Conservation (phyloP, 2,888 invertebrate species). For the Drosophila ezoana region DNA sequence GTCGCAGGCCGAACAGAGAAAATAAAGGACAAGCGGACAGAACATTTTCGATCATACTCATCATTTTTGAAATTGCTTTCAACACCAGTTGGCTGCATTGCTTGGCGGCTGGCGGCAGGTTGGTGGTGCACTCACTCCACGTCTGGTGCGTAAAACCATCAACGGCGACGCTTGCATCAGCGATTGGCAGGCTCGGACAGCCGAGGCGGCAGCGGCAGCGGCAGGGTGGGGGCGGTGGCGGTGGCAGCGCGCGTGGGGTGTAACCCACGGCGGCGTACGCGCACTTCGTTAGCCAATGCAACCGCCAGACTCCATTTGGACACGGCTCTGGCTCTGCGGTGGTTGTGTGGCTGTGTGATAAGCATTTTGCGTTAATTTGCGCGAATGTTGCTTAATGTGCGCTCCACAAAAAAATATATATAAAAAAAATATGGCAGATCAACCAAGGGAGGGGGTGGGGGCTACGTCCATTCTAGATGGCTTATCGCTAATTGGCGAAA, state of each 20-base stretch:
- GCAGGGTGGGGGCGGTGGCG: constrained; percentile 36
- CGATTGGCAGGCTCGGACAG: constrained; percentile 25
- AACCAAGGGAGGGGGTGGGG: not conserved
- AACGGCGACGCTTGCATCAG: constrained; percentile 72
- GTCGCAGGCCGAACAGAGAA: constrained; percentile 16
- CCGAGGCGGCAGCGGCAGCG: constrained; percentile 28
- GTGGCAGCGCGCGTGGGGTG: constrained; percentile 60
- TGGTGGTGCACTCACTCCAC: constrained; percentile 1
- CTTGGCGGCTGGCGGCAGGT: constrained; percentile 10
- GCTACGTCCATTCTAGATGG: constrained; percentile 53
- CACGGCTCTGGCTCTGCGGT: constrained; percentile 15
- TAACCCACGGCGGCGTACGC: constrained; percentile 71
- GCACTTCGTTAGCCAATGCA: constrained; percentile 68
- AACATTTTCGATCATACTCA: constrained; percentile 82
- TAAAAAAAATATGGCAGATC: not conserved
- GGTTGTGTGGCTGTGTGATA: constrained; percentile 41
- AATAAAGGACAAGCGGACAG: constrained; percentile 31
- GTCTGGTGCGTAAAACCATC: constrained; percentile 76
- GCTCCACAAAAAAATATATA: constrained; percentile 23
- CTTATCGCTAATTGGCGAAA: constrained; percentile 77
- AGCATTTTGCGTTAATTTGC: constrained; percentile 75
- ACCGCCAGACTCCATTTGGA: constrained; percentile 19
- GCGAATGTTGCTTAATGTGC: constrained; percentile 75
- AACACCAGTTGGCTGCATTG: constrained; percentile 77
- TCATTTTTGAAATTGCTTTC: constrained; percentile 84